These are phyloP conservation scores for Scopus umbretta DNA, from an alignment of 2,113 vertebrate genomes.

Conservation along the genomic window DNA sequence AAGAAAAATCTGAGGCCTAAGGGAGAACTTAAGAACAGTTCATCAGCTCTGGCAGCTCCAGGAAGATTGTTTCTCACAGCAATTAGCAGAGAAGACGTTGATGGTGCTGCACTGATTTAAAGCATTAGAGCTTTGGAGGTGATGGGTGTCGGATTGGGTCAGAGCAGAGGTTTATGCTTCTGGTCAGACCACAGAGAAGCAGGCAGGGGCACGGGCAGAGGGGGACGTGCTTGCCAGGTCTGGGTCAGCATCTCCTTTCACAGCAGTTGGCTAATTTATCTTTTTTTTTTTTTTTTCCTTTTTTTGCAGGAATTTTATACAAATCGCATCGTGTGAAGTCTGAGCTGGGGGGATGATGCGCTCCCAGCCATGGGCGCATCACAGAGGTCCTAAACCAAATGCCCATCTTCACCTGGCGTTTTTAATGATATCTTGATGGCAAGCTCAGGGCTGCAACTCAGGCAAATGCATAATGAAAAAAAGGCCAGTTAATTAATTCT, in stretches of 20 bases:
- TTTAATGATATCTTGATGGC: conserved; percentile 75
- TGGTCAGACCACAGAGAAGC: not conserved
- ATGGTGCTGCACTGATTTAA: not conserved
- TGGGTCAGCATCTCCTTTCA: fast-evolving
- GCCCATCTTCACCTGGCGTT: conserved; percentile 72
- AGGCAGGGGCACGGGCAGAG: not conserved
- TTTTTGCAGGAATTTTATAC: conserved; percentile 70
- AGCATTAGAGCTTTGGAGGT: not conserved
- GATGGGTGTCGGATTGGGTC: fast-evolving
- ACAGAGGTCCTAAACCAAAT: conserved; percentile 74
- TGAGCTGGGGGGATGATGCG: conserved; percentile 77
- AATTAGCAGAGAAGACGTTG: not conserved
- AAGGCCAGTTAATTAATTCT: not conserved
- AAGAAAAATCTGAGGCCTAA: not conserved
- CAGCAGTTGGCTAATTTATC: not conserved
- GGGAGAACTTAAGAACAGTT: not conserved
- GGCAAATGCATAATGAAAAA: conserved; percentile 35
- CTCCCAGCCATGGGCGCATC: conserved; percentile 71
- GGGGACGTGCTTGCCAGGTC: fast-evolving
- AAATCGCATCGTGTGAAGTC: conserved; percentile 71
- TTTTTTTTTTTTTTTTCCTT: not conserved
- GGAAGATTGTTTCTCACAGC: not conserved
- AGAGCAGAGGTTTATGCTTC: not conserved
- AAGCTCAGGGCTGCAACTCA: conserved; percentile 66
- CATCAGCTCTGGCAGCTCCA: not conserved